Conservation (phyloP, 1,140 invertebrate genomes). For the Schmidtea mediterranea region DNA sequence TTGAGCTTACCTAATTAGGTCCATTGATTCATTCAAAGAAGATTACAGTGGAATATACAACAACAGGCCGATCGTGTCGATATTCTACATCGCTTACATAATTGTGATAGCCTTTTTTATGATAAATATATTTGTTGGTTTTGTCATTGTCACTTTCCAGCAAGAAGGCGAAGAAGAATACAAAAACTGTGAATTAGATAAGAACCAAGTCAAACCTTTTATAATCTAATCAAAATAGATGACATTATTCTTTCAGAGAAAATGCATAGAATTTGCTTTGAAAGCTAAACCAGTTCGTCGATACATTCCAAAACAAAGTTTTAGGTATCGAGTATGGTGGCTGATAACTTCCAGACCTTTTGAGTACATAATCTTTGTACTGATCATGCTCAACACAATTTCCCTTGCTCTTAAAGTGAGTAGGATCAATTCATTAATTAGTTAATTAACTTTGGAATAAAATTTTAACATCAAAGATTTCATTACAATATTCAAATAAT, state of each 20-base stretch:
- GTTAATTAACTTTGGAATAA: background rate
- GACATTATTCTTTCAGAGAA: slow-evolving; percentile 62
- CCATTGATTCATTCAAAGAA: slow-evolving; percentile 87
- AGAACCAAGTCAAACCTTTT: slow-evolving; percentile 58
- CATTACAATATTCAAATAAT: background rate
- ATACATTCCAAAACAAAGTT: slow-evolving; percentile 88
- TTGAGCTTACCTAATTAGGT: slow-evolving; percentile 29
- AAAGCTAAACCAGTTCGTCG: slow-evolving; percentile 84
- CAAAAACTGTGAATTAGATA: slow-evolving; percentile 96
- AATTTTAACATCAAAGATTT: background rate
- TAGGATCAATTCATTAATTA: no score
- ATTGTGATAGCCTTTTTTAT: slow-evolving; percentile 63
- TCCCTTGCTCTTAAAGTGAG: slow-evolving; percentile 67
- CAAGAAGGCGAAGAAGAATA: slow-evolving; percentile 99
- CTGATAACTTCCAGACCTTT: slow-evolving; percentile 95
- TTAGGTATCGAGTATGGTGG: slow-evolving; percentile 99
- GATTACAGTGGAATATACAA: slow-evolving; percentile 82
- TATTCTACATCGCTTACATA: slow-evolving; percentile 97
- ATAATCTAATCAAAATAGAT: no score
- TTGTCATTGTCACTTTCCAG: slow-evolving; percentile 92
- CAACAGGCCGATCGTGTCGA: slow-evolving; percentile 76
- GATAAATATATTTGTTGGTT: slow-evolving; percentile 99
- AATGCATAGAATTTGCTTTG: slow-evolving; percentile 95
- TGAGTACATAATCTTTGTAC: slow-evolving; percentile 86
- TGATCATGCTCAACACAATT: slow-evolving; percentile 92